Conservation (phyloP, 2,113 vertebrate species). For the Pteronura brasiliensis region DNA sequence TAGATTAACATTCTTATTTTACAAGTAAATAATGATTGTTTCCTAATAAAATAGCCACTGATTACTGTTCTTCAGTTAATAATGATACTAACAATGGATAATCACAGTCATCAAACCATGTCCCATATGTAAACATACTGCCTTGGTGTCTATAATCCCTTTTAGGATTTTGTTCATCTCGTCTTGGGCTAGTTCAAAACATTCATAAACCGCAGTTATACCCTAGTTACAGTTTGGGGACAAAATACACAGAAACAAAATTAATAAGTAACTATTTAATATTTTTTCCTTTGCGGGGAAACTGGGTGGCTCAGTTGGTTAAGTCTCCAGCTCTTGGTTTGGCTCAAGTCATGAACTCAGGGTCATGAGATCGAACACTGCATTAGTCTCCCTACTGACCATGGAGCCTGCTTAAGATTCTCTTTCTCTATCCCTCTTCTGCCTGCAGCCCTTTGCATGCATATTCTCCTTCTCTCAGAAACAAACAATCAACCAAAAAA, state of each 20-base stretch:
- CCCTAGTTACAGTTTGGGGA: background rate
- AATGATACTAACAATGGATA: background rate
- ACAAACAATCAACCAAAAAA: background rate
- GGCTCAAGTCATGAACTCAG: background rate
- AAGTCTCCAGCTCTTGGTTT: background rate
- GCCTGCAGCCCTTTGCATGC: background rate
- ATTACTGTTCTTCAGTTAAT: background rate
- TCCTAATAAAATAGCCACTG: background rate
- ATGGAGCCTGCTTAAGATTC: background rate
- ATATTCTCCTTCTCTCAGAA: background rate
- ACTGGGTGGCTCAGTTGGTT: background rate
- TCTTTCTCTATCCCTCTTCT: background rate
- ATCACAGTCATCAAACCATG: background rate
- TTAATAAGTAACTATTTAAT: background rate
- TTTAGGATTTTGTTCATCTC: background rate
- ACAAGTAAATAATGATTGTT: background rate
- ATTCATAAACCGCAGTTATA: background rate
- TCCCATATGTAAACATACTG: background rate
- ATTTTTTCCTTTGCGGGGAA: background rate
- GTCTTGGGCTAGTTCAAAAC: background rate
- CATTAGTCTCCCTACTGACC: background rate
- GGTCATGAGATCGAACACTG: background rate
- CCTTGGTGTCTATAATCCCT: background rate
- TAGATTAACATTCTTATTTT: background rate
- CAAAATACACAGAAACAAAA: background rate